Evolutionary conservation across 1,140 invertebrate genomes (phyloP), one percentile per base, ranked within the genome.

Genomic region (Sinonovacula constricta): DNA sequence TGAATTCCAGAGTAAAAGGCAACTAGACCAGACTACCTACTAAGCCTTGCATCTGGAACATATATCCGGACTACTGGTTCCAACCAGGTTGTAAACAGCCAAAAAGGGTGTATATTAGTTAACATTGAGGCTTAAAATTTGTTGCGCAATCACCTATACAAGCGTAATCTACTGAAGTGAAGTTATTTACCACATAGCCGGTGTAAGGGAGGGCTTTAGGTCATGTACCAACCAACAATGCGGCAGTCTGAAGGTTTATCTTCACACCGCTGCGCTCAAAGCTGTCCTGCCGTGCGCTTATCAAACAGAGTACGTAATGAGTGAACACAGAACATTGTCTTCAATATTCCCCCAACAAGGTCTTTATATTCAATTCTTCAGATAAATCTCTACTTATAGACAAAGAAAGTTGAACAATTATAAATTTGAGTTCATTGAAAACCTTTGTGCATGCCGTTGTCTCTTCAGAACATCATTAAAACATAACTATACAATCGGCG

Each of bases 251-350:
- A 7, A 68, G 12, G 18, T 22, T 70, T 70, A 59, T 59, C 54
- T 34, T 22, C 36, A 59, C 36, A 31, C 36, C 45, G 59, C 45
- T 59, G 59, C 45, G 56, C 45, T 34, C 33, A 31, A 39, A 59
- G 33, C 31, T 10, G 51, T 59, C 68, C 34, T 28, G 68, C 68
- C 59, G 68, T 7, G 33, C 45, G 24, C 54, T 34, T 56, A 70
- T 70, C 68, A 70, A 36, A 59, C 26, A 26, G 59, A 59, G 28
- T 18, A 22, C 12, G 28, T 39, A n/a, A 53, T 70, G 68, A 70
- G 39, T 59, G 30, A 70, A 70, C 45, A 70, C 68, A 70, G 68
- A 70, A 59, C 68, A 57, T 49, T 51, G n/a, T 59, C 45, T 26
- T 18, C 7, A 45, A 45, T 45, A 45, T 18, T 18, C 18, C 39